Conservation (phyloP, 1,140 invertebrate species). For the Trichonephila inaurata region DNA sequence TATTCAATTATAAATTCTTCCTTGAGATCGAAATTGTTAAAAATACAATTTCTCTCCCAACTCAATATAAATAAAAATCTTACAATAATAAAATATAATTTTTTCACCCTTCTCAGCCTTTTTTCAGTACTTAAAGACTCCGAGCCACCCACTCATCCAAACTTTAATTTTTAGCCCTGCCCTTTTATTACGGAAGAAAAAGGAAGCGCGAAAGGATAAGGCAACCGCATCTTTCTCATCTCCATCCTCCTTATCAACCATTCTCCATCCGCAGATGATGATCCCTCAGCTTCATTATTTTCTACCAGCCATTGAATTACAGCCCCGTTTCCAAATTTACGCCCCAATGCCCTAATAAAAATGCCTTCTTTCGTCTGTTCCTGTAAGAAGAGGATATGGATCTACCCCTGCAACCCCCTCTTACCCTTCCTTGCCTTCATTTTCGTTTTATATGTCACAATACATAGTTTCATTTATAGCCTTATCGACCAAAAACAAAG, state of each 20-base stretch:
- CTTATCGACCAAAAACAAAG: conserved; percentile 57
- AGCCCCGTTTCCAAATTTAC: conserved; percentile 58
- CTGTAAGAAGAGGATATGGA: conserved; percentile 5
- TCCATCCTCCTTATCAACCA: conserved; percentile 63
- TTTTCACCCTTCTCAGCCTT: no score
- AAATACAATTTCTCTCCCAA: no score
- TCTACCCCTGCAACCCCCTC: neutral
- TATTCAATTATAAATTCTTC: no score
- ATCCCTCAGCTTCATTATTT: conserved; percentile 64
- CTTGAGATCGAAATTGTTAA: no score
- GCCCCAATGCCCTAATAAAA: conserved; percentile 48
- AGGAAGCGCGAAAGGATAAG: conserved; percentile 44
- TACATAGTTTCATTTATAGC: conserved; percentile 33
- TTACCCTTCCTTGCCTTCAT: neutral
- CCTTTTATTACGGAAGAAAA: conserved; percentile 27
- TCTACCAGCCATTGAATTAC: conserved; percentile 64
- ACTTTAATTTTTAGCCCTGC: conserved; percentile 1
- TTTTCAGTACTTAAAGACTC: no score
- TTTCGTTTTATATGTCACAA: conserved; percentile 45
- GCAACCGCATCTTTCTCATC: conserved; percentile 57
- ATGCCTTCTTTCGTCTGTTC: conserved; percentile 24
- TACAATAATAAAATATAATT: no score
- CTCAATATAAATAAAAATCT: no score
- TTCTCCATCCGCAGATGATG: conserved; percentile 62
- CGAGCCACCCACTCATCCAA: neutral